Evolutionary conservation across 2,113 vertebrate genomes (phyloP).

Genomic region (Thomomys bottae): DNA sequence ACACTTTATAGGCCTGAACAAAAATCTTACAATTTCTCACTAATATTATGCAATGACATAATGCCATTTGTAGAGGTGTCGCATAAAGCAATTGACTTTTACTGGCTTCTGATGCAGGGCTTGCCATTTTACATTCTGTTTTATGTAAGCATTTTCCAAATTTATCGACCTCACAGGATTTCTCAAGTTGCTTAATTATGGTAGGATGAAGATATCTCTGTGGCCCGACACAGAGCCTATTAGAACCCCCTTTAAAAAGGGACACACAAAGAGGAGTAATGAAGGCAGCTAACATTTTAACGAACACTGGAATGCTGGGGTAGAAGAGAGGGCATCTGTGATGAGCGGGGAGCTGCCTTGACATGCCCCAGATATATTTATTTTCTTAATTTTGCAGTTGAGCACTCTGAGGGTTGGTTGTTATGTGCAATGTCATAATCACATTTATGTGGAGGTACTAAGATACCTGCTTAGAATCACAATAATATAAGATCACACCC

Average conservation of each 20-base stretch:
- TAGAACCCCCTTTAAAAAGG: constrained; percentile 68
- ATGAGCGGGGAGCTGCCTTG: neutral
- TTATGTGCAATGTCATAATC: neutral
- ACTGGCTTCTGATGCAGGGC: constrained; percentile 88
- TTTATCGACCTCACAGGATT: constrained; percentile 87
- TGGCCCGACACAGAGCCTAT: constrained; percentile 79
- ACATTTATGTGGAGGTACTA: neutral
- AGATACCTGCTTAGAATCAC: neutral
- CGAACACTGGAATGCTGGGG: neutral
- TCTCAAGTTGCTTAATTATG: constrained; percentile 88
- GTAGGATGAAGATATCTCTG: constrained; percentile 84
- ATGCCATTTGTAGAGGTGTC: constrained; percentile 89
- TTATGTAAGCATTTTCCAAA: constrained; percentile 87
- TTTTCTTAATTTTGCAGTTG: constrained; percentile 14
- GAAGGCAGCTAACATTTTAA: neutral
- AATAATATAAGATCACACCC: neutral
- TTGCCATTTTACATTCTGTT: constrained; percentile 87
- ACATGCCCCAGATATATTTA: neutral
- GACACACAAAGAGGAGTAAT: constrained; percentile 26
- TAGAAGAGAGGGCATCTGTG: neutral
- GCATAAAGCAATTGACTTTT: constrained; percentile 88
- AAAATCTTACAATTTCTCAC: constrained; percentile 87
- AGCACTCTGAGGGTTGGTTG: neutral
- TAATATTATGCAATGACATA: constrained; percentile 90
- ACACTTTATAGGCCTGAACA: constrained; percentile 87